Percentiles rank a stretch among this genome's conserved stretches.
Evolutionary conservation across 2,797 vertebrate species (phyloP).

Genomic region (Scarus forsteni): DNA sequence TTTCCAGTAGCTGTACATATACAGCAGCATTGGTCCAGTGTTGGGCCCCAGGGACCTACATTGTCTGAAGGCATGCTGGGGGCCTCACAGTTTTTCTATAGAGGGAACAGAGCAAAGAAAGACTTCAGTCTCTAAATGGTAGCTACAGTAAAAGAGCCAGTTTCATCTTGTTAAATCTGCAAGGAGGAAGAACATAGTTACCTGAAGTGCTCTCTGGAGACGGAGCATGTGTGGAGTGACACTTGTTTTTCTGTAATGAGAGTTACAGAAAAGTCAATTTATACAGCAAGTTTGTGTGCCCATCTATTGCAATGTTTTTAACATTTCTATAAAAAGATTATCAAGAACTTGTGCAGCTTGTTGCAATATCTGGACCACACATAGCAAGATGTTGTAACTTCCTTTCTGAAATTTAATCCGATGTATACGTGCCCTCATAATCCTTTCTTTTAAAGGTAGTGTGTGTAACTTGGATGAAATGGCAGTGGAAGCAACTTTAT

Average conservation of each 20-base stretch:
- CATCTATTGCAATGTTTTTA: too few species aligned
- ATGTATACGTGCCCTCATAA: too few species aligned
- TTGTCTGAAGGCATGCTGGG: conserved; percentile 73
- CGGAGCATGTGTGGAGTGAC: conserved; percentile 76
- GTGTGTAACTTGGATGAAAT: too few species aligned
- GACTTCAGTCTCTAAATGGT: background rate
- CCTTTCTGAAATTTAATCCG: too few species aligned
- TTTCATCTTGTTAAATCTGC: too few species aligned
- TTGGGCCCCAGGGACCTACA: conserved; percentile 66
- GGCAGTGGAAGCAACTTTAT: too few species aligned
- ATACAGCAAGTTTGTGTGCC: too few species aligned
- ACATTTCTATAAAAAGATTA: too few species aligned
- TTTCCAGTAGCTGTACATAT: conserved; percentile 71
- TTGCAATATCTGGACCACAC: too few species aligned
- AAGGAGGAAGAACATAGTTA: conserved; percentile 63
- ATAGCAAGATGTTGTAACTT: too few species aligned
- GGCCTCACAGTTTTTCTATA: conserved; percentile 80
- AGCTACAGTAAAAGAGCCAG: background rate
- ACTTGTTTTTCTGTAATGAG: conserved; percentile 81
- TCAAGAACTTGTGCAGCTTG: too few species aligned
- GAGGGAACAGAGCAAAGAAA: conserved; percentile 62
- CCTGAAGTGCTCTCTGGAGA: conserved; percentile 85
- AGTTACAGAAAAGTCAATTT: background rate
- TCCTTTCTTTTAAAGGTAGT: too few species aligned
- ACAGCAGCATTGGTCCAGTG: conserved; percentile 88